Percentiles rank a stretch among this genome's conserved stretches.
These are phyloP conservation scores for Spilosoma lubricipeda DNA, from an alignment of 2,888 invertebrate genomes.

Conservation along the genomic window DNA sequence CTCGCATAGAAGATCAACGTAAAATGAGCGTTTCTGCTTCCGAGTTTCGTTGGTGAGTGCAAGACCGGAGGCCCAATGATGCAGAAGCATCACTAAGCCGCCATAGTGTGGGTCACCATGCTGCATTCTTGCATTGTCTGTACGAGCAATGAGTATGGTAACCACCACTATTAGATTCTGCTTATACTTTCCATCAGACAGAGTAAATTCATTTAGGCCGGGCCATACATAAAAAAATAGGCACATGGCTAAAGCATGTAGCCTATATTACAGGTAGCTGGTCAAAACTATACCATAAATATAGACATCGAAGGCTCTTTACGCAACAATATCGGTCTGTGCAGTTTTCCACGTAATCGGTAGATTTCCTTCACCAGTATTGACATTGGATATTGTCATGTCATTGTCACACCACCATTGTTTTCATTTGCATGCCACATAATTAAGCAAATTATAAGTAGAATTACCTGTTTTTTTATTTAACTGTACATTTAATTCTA, in stretches of 20 bases:
- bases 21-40: too few relatives aligned
- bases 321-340: background rate
- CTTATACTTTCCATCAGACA: too few relatives aligned
- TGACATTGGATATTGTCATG: constrained; percentile 38
- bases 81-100: too few relatives aligned
- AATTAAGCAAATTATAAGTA: constrained; percentile 65
- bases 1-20: too few relatives aligned
- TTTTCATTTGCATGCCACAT: constrained; percentile 75
- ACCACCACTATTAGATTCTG: too few relatives aligned
- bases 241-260: background rate
- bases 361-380: background rate
- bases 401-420: constrained; percentile 75
- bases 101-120: too few relatives aligned
- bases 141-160: too few relatives aligned
- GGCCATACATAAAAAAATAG: too few relatives aligned
- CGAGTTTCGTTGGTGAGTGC: too few relatives aligned
- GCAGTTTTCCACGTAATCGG: background rate
- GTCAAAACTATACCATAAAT: background rate
- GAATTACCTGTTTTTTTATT: constrained; percentile 46
- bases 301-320: background rate
- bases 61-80: too few relatives aligned
- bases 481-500: background rate
- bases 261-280: background rate
- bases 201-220: too few relatives aligned
- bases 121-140: too few relatives aligned